Percentiles rank a stretch among this genome's conserved stretches.
Evolutionary conservation across 2,113 vertebrate genomes (phyloP).

Genomic region (Austrofundulus limnaeus): DNA sequence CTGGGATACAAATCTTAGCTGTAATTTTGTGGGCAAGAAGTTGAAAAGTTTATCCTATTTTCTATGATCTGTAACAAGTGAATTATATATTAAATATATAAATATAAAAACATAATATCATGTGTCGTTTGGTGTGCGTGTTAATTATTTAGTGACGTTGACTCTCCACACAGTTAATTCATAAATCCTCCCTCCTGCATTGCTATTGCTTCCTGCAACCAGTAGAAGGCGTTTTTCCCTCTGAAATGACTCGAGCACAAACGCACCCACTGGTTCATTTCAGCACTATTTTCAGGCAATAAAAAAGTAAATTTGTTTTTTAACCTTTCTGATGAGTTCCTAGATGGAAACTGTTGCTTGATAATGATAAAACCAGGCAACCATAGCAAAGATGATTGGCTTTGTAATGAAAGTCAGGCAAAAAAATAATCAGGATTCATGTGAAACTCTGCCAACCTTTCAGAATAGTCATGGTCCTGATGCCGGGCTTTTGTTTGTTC

Average conservation of each 20-base stretch:
- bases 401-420: conserved; percentile 63
- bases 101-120: no score
- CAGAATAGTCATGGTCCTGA: conserved; percentile 21
- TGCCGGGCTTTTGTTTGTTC: conserved; percentile 45
- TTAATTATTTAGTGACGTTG: no score
- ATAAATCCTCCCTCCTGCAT: no score
- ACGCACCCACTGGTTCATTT: conserved; percentile 39
- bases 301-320: conserved; percentile 65
- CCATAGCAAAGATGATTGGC: conserved; percentile 68
- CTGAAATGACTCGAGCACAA: conserved; percentile 50
- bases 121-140: no score
- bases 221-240: conserved; percentile 74
- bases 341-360: conserved; percentile 55
- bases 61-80: no score
- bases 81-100: no score
- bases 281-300: conserved; percentile 46
- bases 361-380: conserved; percentile 71
- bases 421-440: conserved; percentile 53
- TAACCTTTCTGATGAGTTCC: conserved; percentile 73
- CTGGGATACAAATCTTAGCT: no score
- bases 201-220: conserved; percentile 57
- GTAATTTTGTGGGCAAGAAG: no score
- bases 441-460: conserved; percentile 44
- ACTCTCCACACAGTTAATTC: no score
- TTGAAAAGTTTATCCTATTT: no score